A percentile compares a stretch with the other conserved stretches of the same genome.
Evolutionary conservation across 2,888 invertebrate species (phyloP).

Genomic region (Conomelus anceps): DNA sequence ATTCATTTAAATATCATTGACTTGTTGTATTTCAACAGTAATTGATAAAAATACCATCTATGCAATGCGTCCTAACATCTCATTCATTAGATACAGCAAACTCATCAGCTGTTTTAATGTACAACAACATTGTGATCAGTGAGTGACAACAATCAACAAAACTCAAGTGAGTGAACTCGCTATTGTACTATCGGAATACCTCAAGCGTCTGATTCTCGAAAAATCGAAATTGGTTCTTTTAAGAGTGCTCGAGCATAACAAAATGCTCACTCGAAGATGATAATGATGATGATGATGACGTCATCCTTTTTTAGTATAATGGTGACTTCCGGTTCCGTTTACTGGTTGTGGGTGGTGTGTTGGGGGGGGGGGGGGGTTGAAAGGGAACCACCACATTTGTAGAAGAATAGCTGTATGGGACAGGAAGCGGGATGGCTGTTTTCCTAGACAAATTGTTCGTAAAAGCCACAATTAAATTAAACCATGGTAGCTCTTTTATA

Average conservation of each 20-base stretch:
- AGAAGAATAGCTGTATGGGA: constrained; percentile 18
- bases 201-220: background rate
- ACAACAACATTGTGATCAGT: no score
- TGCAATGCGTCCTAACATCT: no score
- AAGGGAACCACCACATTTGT: background rate
- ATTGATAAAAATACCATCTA: no score
- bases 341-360: constrained; percentile 25
- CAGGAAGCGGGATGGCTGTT: constrained; percentile 24
- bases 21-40: no score
- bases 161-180: no score
- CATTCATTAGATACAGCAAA: no score
- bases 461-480: constrained; percentile 28
- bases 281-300: background rate
- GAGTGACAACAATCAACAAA: no score
- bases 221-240: background rate
- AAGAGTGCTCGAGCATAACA: background rate
- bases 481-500: constrained; percentile 13
- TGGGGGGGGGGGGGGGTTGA: background rate
- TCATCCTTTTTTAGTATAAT: constrained; percentile 24
- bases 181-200: background rate
- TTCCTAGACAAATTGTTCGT: constrained; percentile 26
- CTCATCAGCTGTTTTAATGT: no score
- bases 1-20: no score
- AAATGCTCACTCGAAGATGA: background rate
- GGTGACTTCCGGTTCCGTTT: constrained; percentile 31